A percentile compares a stretch with the other conserved stretches of the same genome.
phyloP scores from a whole-genome alignment of 2,797 vertebrate species.

The Octomys mimax region DNA sequence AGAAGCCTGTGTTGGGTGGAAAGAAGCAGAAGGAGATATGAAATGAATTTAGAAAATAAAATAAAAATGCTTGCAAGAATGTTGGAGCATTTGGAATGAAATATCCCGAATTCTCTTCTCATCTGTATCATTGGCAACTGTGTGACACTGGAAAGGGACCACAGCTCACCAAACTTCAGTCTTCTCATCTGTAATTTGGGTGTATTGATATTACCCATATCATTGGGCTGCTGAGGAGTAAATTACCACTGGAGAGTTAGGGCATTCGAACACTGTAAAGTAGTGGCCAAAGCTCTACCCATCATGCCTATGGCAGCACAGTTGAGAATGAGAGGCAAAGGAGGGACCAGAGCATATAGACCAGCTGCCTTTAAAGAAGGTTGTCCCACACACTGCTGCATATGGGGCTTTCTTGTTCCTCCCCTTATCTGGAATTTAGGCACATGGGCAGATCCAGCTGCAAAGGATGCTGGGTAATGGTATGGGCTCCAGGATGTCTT shows the following conservation, averaged over 20 bases:
- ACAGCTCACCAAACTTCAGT: background rate
- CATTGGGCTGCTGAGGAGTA: background rate
- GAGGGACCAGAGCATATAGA: background rate
- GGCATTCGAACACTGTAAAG: background rate
- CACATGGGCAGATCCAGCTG: background rate
- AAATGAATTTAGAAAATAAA: background rate
- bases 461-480: constrained; percentile 67
- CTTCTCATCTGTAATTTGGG: constrained; percentile 6
- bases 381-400: background rate
- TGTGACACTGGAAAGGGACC: background rate
- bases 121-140: background rate
- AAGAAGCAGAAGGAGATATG: background rate
- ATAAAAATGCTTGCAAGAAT: background rate
- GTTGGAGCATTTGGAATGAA: background rate
- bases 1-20: constrained; percentile 27
- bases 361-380: constrained; percentile 1
- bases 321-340: background rate
- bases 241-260: background rate
- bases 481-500: background rate
- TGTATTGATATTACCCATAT: background rate
- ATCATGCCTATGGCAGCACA: background rate
- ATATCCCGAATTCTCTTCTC: background rate
- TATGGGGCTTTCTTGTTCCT: background rate
- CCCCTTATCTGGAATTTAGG: constrained; percentile 20
- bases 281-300: background rate